Base-by-base conservation (phyloP, 1,140 invertebrate species). In the Aporrectodea caliginosa region DNA sequence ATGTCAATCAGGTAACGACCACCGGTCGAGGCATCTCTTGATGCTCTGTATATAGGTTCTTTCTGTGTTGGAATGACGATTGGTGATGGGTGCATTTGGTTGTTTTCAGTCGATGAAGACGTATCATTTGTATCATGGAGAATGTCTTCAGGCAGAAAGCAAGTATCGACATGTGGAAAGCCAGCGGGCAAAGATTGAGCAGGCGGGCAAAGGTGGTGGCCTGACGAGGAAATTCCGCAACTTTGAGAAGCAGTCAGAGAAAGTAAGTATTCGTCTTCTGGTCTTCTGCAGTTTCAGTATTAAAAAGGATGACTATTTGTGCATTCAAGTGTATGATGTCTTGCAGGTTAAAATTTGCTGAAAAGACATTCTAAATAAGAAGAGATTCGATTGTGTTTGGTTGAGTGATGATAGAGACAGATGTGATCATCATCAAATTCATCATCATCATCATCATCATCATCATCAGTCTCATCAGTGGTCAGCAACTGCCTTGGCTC, bases 241-340 rank as follows among this genome's bases (percentile, higher is more conserved):
- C 78, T 92, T 95, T 84, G 94, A 95, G 85, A 97, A 97, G 89
- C 94, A 97, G 89, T 92, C 95, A n/a, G 92, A 94, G 83, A 98
- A 97, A 91, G 94, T 76, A 27, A 27, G 83, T 79, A 35, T 58
- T 58, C 22, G 22, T 58, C 43, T 58, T 6, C 22, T 58, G 43
- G 43, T 12, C 43, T 6, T 58, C 43, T 58, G 43, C 43, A n/a
- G n/a, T n/a, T n/a, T n/a, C n/a, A n/a, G n/a, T n/a, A n/a, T n/a
- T n/a, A n/a, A n/a, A n/a, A n/a, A n/a, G n/a, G n/a, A n/a, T n/a
- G n/a, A n/a, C n/a, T n/a, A n/a, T n/a, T n/a, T n/a, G n/a, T n/a
- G n/a, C n/a, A n/a, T n/a, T n/a, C n/a, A n/a, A n/a, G n/a, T n/a
- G n/a, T n/a, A n/a, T n/a, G n/a, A n/a, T n/a, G n/a, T n/a, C n/a